phyloP scores from a whole-genome alignment of 2,113 vertebrate species.

The Petrocephalus microphthalmus region DNA sequence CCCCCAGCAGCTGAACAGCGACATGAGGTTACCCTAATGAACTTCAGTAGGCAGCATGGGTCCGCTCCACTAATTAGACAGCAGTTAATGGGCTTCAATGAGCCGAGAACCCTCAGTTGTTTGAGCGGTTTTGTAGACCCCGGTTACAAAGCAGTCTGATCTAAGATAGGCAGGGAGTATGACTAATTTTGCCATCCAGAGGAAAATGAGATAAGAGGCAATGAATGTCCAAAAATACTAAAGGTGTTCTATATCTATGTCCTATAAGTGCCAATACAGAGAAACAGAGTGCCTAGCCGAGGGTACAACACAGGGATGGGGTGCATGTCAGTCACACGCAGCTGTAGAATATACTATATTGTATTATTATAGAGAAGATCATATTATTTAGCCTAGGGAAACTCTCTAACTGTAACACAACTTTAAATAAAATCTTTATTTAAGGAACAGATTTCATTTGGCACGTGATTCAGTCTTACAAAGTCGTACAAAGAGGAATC shows the following conservation, averaged over 20 bases:
- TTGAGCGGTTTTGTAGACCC: constrained; percentile 28
- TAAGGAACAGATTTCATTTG: neutral
- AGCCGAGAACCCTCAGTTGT: constrained; percentile 34
- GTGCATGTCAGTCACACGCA: neutral
- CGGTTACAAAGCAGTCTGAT: constrained; percentile 33
- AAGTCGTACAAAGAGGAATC: neutral
- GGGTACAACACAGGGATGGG: neutral
- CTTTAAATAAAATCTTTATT: neutral
- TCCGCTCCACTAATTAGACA: constrained; percentile 35
- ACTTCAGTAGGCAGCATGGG: constrained; percentile 25
- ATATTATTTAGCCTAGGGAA: neutral
- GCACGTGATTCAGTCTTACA: neutral
- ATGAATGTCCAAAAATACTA: neutral
- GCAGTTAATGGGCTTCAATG: constrained; percentile 29
- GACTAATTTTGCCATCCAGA: neutral
- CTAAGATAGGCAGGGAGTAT: neutral
- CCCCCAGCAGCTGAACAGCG: constrained; percentile 24
- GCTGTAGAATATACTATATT: neutral
- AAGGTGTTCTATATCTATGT: neutral
- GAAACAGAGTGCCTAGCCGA: neutral
- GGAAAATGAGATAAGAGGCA: neutral
- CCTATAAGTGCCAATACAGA: neutral
- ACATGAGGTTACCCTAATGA: constrained; percentile 30
- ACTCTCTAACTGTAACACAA: neutral
- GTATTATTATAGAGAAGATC: neutral